Percentiles rank a stretch among this genome's conserved stretches.
These are phyloP conservation scores for Porites evermanni DNA, from an alignment of 92 coral and sea anemone genomes.

Conservation along the genomic window DNA sequence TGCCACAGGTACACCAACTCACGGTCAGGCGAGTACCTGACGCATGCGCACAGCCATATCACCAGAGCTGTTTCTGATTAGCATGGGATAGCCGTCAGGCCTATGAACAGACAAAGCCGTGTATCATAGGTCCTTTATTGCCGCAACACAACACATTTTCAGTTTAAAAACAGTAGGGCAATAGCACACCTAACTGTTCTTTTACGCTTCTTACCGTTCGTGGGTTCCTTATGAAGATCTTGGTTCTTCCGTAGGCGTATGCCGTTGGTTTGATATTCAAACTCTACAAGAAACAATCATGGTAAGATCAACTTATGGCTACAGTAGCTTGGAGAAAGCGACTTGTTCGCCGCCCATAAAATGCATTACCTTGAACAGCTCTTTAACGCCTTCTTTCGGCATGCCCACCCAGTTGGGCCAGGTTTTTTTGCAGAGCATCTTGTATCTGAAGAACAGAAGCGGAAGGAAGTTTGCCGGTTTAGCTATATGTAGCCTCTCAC, in stretches of 20 bases:
- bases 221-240: slow-evolving; percentile 96
- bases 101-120: no score
- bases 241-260: slow-evolving; percentile 96
- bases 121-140: no score
- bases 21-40: no score
- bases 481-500: no score
- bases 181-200: no score
- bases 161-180: no score
- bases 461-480: not conserved
- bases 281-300: slow-evolving; percentile 45
- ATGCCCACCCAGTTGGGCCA: slow-evolving; percentile 98
- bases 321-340: not conserved
- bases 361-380: slow-evolving; percentile 86
- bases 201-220: slow-evolving; percentile 80
- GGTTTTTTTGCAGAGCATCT: slow-evolving; percentile 94
- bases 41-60: no score
- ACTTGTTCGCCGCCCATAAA: not conserved
- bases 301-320: not conserved
- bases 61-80: no score
- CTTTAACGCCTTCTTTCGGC: slow-evolving; percentile 93
- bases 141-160: no score
- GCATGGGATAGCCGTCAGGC: no score
- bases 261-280: slow-evolving; percentile 85
- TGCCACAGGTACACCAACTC: no score
- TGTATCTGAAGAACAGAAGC: slow-evolving; percentile 68